Evolutionary conservation across 2,888 invertebrate genomes (phyloP).

Genomic region (Tethea ocularis): DNA sequence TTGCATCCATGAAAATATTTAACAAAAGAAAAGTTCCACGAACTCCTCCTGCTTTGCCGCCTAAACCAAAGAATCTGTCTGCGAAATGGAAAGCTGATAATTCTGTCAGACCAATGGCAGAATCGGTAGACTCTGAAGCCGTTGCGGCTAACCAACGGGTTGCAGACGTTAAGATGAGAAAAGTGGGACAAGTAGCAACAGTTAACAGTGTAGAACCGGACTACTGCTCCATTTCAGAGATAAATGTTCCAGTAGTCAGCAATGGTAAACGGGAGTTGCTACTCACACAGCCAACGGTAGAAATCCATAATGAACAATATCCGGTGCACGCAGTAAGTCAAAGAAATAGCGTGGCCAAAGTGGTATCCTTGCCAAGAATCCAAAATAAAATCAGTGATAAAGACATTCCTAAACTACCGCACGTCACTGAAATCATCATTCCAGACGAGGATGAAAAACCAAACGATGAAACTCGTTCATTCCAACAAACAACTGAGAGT

Average conservation of each 20-base stretch:
- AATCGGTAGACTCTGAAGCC: conserved; percentile 82
- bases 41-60: conserved; percentile 89
- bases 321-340: conserved; percentile 66
- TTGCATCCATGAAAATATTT: conserved; percentile 74
- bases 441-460: conserved; percentile 85
- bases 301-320: conserved; percentile 80
- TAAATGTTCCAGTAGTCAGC: conserved; percentile 86
- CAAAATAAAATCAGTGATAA: conserved; percentile 78
- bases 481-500: conserved; percentile 63
- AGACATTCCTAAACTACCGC: conserved; percentile 89
- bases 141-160: conserved; percentile 84
- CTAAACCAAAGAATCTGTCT: conserved; percentile 89
- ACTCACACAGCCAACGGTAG: conserved; percentile 80
- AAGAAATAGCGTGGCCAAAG: conserved; percentile 75
- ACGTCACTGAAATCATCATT: conserved; percentile 89
- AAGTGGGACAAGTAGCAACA: conserved; percentile 80
- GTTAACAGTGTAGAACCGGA: conserved; percentile 85
- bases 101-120: conserved; percentile 67
- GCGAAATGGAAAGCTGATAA: conserved; percentile 86
- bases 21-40: conserved; percentile 84
- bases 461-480: conserved; percentile 65
- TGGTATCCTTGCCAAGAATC: conserved; percentile 73
- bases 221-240: conserved; percentile 90
- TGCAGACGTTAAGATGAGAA: conserved; percentile 82
- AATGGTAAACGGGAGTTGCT: conserved; percentile 80